Base-by-base conservation (phyloP, 2,113 vertebrate species). In the Alouatta palliata region DNA sequence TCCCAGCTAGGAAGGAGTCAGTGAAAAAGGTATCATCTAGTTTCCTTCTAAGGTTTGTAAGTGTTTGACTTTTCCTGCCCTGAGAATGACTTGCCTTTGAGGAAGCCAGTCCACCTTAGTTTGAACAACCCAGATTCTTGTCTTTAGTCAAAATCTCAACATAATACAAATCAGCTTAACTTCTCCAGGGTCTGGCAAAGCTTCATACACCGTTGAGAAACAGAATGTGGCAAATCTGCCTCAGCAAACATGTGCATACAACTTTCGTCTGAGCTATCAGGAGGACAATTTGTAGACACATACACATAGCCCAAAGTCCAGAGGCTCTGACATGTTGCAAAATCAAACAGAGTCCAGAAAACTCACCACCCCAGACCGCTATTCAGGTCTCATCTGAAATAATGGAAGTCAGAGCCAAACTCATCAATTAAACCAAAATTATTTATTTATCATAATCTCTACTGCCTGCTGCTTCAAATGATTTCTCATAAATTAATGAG, bases 121-220 rank as follows among this genome's bases (percentile, higher is more conserved):
- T 68, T 37, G 64, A 89, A 94, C 94, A 91, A 68, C 52, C 61
- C 87, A 90, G 70, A 11, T 40, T 91, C 87, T 96, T 97, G 94
- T 96, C 79, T 98, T 86, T 93, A 27, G 92, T 97, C 98, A 95
- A 96, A 96, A 97, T 56, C 96, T 87, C 93, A 96, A 32, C 80
- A 86, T 14, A 93, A 64, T 95, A 81, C 54, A 97, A 88, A 97
- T 98, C 91, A 97, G 76, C 96, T 96, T 95, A 0, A 0, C 30
- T 90, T 92, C 77, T 94, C 81, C 88, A 66, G 56, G 68, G 32
- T 93, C 97, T 96, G 97, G 61, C 82, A 90, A n/a, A 35, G 40
- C n/a, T 96, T 97, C 70, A 49, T 83, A 79, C 45, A 30, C 90
- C 93, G 96, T 87, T 95, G 45, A 43, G 90, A 68, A 85, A 84